phyloP scores from a whole-genome alignment of 2,888 invertebrate genomes.

The Pseudanteris insignis region DNA sequence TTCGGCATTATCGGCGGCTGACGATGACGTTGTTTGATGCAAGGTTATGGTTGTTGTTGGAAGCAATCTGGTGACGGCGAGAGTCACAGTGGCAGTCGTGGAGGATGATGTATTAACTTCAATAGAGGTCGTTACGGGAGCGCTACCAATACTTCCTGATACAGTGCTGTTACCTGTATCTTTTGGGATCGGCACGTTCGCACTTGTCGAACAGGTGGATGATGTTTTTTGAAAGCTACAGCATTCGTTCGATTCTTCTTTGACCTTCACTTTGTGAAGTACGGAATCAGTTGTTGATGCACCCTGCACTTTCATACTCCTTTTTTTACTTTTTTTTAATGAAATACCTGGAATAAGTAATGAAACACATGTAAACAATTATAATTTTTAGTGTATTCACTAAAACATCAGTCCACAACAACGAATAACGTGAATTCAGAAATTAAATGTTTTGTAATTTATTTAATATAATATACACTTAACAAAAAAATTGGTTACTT shows the following conservation, averaged over 20 bases:
- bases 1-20: slow-evolving; percentile 50
- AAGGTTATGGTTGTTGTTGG: slow-evolving; percentile 52
- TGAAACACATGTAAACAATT: too few relatives aligned
- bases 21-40: slow-evolving; percentile 47
- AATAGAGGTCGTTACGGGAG: slow-evolving; percentile 37
- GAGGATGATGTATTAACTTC: slow-evolving; percentile 43
- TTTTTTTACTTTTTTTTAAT: too few relatives aligned
- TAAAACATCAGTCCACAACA: too few relatives aligned
- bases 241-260: slow-evolving; percentile 63
- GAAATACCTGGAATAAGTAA: too few relatives aligned
- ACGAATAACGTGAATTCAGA: too few relatives aligned
- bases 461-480: too few relatives aligned
- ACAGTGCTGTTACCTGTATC: slow-evolving; percentile 29
- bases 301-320: slow-evolving; percentile 62
- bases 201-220: slow-evolving; percentile 44
- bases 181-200: slow-evolving; percentile 45
- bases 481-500: too few relatives aligned
- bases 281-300: slow-evolving; percentile 50
- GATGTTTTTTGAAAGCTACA: slow-evolving; percentile 50
- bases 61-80: slow-evolving; percentile 37
- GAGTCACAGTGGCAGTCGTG: slow-evolving; percentile 45
- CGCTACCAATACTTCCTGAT: slow-evolving; percentile 28
- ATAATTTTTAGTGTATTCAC: too few relatives aligned
- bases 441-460: too few relatives aligned
- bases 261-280: slow-evolving; percentile 61